Percentiles rank a stretch among this genome's conserved stretches.
Evolutionary conservation across 2,888 invertebrate species (phyloP).

Genomic region (Troides helena): DNA sequence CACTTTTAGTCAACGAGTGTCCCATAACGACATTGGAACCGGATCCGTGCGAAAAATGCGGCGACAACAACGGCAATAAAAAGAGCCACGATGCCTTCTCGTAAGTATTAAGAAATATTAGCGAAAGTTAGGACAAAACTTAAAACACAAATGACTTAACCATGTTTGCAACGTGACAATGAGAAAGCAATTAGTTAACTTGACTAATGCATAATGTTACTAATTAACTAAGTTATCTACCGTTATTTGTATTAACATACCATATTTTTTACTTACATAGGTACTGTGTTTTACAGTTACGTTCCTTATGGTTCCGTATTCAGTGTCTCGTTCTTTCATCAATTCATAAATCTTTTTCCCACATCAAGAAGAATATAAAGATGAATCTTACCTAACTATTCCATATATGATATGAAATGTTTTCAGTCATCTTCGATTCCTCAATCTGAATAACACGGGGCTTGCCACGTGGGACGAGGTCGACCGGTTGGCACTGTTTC

Average conservation of each 20-base stretch:
- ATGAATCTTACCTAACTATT: background rate
- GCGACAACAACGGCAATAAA: conserved; percentile 67
- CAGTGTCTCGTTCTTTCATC: background rate
- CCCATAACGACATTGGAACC: conserved; percentile 84
- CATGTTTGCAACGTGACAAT: background rate
- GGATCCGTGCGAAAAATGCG: conserved; percentile 81
- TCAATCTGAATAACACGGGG: conserved; percentile 92
- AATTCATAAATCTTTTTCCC: background rate
- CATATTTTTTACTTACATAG: background rate
- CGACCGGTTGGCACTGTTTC: conserved; percentile 91
- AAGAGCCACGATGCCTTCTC: conserved; percentile 83
- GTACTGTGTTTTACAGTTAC: background rate
- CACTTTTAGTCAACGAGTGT: conserved; percentile 92
- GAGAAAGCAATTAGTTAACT: too few species aligned
- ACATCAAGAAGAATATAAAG: too few species aligned
- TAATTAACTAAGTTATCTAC: background rate
- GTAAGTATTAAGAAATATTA: conserved; percentile 49
- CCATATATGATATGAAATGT: background rate
- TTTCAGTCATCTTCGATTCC: conserved; percentile 84
- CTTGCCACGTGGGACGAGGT: conserved; percentile 94
- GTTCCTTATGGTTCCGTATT: background rate
- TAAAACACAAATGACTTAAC: background rate
- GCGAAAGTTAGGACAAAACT: background rate
- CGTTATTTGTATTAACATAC: background rate
- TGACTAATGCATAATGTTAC: too few species aligned